Evolutionary conservation across 2,113 vertebrate genomes (phyloP), one percentile per base, ranked within the genome.

Genomic region (Brachypteracias leptosomus): DNA sequence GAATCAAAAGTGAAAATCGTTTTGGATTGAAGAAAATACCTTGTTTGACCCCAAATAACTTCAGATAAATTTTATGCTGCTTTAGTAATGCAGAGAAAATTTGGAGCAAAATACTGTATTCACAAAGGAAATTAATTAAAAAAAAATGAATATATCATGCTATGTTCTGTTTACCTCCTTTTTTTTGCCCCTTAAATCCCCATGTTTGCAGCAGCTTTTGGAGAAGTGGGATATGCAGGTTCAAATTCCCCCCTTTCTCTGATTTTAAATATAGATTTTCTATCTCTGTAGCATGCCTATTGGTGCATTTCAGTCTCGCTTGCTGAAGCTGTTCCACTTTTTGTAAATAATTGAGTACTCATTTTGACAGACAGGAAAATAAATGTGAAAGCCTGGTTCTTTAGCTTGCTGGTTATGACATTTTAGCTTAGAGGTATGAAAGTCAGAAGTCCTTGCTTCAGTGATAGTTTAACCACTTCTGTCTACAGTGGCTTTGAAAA

Each of bases 261-360:
- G 52, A 65, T 84, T 95, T 92, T 95, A 90, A 92, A 81, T 90
- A 90, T 20, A 87, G 91, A 93, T 95, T 92, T 92, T 84, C 76
- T 44, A 74, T 86, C 29, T 93, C 79, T 86, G 35, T 63, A 81
- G 42, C 33, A 72, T 57, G 61, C 24, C 42, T 95, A 47, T 63
- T 92, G 92, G 89, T 90, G 83, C 75, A 81, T 90, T 95, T 92
- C 86, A 90, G 59, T 90, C 83, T 90, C 0, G 3, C 86, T 92
- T 81, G 76, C 63, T 93, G 90, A 92, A 92, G 65, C 55, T 88
- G 59, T 57, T 95, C 72, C 42, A 86, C 47, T 90, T 95, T 90
- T 74, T 95, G 94, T 96, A 95, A 96, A 97, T 97, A 95, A 93
- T 90, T 95, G 86, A 95, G 83, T 93, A 96, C 90, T 94, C 86